A percentile compares a stretch with the other conserved stretches of the same genome.
Conservation (phyloP, 2,888 invertebrate genomes). For the Alitta virens region DNA sequence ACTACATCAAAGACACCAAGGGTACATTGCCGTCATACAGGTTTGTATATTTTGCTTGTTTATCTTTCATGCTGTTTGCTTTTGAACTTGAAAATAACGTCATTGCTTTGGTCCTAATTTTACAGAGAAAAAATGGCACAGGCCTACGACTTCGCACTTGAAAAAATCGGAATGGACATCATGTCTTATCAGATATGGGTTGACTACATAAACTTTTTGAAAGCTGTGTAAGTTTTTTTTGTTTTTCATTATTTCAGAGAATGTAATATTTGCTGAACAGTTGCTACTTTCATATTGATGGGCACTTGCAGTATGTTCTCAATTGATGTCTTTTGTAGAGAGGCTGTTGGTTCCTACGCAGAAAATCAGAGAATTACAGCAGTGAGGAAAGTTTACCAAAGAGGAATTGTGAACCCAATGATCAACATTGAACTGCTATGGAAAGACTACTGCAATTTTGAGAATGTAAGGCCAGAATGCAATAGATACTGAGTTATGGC, state of each 20-base stretch:
- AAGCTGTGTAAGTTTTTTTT: constrained; percentile 72
- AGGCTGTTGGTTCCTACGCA: constrained; percentile 97
- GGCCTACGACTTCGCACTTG: constrained; percentile 97
- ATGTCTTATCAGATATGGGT: constrained; percentile 96
- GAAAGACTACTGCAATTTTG: constrained; percentile 96
- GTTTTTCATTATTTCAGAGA: too few species aligned
- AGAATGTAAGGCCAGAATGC: constrained; percentile 63
- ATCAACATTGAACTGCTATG: constrained; percentile 89
- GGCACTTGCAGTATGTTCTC: too few species aligned
- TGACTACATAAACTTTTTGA: constrained; percentile 95
- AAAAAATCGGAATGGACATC: constrained; percentile 98
- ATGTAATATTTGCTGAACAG: too few species aligned
- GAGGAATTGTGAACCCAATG: constrained; percentile 94
- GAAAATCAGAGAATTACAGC: constrained; percentile 99
- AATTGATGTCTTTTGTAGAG: constrained; percentile 62
- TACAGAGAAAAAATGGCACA: constrained; percentile 97
- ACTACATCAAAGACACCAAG: constrained; percentile 93
- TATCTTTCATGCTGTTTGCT: not conserved
- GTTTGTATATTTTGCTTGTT: constrained; percentile 16
- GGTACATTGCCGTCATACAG: constrained; percentile 51
- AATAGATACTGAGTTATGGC: too few species aligned
- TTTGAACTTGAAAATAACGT: not conserved
- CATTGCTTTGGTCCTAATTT: not conserved
- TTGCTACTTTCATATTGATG: too few species aligned
- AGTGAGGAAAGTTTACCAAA: constrained; percentile 93